Evolutionary conservation across 2,113 vertebrate species (phyloP).

Genomic region (Rallus limicola): DNA sequence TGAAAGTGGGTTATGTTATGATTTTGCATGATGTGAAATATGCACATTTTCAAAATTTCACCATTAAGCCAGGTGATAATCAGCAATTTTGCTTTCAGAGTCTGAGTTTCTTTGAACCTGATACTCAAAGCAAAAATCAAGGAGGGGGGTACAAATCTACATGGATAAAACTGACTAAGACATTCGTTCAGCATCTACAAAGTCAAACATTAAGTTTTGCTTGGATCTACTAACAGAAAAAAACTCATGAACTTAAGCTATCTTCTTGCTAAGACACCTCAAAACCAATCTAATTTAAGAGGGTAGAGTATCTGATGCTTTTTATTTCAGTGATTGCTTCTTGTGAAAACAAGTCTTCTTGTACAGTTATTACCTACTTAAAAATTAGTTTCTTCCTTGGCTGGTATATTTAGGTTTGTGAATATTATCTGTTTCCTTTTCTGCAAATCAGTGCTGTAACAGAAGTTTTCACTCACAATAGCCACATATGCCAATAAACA

Average conservation of each 20-base stretch:
- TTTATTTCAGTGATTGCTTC: background rate
- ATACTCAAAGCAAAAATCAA: background rate
- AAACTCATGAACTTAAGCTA: background rate
- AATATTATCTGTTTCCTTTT: background rate
- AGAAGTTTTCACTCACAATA: background rate
- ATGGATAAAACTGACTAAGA: background rate
- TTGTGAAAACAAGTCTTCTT: background rate
- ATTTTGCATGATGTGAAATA: background rate
- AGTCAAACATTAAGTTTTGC: background rate
- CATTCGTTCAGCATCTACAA: background rate
- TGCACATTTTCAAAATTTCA: slow-evolving; percentile 10
- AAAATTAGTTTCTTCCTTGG: background rate
- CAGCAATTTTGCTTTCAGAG: background rate
- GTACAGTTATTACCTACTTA: background rate
- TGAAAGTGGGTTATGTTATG: background rate
- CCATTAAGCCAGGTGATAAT: background rate
- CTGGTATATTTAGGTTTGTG: background rate
- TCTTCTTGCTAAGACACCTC: background rate
- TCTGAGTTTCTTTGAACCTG: background rate
- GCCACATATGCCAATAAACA: background rate
- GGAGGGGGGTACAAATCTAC: background rate
- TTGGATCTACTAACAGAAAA: background rate
- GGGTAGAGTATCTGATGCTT: accelerated
- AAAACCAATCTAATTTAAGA: background rate
- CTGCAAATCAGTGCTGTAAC: background rate